Conservation (phyloP, 2,797 vertebrate genomes). For the Rhynchonycteris naso region DNA sequence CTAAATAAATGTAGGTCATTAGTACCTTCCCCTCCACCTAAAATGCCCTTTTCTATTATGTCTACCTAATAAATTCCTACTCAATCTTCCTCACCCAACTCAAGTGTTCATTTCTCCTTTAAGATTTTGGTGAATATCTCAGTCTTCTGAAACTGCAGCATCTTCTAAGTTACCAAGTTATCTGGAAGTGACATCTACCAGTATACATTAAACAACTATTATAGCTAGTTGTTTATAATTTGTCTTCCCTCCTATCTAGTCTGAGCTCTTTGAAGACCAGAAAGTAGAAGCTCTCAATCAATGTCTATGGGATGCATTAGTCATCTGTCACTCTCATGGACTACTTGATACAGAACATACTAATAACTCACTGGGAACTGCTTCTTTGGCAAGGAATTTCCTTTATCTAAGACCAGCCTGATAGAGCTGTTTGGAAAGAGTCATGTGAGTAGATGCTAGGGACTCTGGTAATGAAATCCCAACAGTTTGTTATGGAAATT, state of each 20-base stretch:
- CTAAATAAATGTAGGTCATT: not conserved
- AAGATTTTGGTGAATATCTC: conserved; percentile 22
- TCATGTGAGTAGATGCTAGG: conserved; percentile 44
- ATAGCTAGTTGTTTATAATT: not conserved
- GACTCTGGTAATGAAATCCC: conserved; percentile 74
- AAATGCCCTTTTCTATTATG: not conserved
- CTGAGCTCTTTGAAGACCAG: not conserved
- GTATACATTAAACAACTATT: not conserved
- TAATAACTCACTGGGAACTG: not conserved
- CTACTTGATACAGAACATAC: not conserved
- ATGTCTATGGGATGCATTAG: not conserved
- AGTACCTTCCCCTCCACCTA: not conserved
- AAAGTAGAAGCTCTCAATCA: not conserved
- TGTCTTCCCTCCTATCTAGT: not conserved
- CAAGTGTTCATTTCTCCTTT: not conserved
- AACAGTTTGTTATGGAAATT: conserved; percentile 75
- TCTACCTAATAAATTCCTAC: not conserved
- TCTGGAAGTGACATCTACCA: not conserved
- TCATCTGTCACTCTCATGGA: not conserved
- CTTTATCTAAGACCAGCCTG: conserved; percentile 30
- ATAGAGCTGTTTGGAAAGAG: conserved; percentile 41
- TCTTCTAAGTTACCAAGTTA: not conserved
- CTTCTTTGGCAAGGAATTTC: not conserved
- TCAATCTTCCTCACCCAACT: not conserved
- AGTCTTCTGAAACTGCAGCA: not conserved